These are phyloP conservation scores for Sinonovacula constricta DNA, from an alignment of 1,140 invertebrate genomes.

Conservation along the genomic window DNA sequence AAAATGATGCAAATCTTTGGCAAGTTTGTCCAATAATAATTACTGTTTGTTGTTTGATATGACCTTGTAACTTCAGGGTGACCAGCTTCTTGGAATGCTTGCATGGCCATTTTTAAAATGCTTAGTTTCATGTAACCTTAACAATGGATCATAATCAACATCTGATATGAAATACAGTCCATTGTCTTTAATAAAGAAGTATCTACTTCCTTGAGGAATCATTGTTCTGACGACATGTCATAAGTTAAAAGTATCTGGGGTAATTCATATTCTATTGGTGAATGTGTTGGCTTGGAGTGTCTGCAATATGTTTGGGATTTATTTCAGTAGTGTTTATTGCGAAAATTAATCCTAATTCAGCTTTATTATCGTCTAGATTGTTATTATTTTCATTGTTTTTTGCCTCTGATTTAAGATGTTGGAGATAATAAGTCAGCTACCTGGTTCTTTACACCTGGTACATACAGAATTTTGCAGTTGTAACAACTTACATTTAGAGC, in stretches of 20 bases:
- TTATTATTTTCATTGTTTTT: too few species aligned
- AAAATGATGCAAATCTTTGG: too few species aligned
- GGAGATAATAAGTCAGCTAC: conserved; percentile 19
- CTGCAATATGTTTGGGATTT: too few species aligned
- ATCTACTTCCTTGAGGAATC: background rate
- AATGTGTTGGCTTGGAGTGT: background rate
- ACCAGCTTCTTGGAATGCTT: background rate
- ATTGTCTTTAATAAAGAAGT: background rate
- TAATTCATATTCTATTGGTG: background rate
- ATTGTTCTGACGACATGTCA: background rate
- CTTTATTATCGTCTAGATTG: too few species aligned
- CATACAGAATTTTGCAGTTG: conserved; percentile 11
- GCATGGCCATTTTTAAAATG: background rate
- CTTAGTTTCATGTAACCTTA: background rate
- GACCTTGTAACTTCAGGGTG: background rate
- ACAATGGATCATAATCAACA: background rate
- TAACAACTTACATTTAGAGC: conserved; percentile 4
- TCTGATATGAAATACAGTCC: background rate
- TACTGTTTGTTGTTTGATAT: too few species aligned
- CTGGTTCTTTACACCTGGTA: background rate
- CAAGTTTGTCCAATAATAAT: too few species aligned
- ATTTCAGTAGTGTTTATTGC: too few species aligned
- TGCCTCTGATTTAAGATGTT: too few species aligned
- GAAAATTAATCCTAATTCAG: too few species aligned
- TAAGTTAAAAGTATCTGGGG: background rate